Percentiles rank a stretch among this genome's conserved stretches.
phyloP scores from a whole-genome alignment of 2,797 vertebrate genomes.

The Podarcis lilfordi region DNA sequence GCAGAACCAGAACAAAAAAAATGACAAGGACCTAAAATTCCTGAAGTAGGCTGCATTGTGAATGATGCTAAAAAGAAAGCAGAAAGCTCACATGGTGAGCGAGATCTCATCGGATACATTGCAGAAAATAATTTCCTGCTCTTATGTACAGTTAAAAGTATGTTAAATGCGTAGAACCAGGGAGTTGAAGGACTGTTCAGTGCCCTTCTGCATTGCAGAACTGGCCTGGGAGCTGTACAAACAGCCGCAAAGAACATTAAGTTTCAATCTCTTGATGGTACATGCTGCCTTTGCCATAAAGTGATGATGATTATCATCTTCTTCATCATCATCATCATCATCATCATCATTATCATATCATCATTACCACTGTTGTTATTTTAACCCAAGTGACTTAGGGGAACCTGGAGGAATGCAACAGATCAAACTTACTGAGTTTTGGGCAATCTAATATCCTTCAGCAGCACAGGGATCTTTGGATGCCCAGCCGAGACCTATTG shows the following conservation, averaged over 20 bases:
- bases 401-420: background rate
- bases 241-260: background rate
- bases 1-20: constrained; percentile 8
- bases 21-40: constrained; percentile 18
- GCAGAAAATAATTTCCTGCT: background rate
- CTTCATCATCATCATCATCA: too few relatives aligned
- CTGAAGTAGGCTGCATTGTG: background rate
- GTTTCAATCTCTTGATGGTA: background rate
- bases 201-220: background rate
- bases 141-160: background rate
- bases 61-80: constrained; percentile 25
- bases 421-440: background rate
- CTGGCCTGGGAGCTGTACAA: background rate
- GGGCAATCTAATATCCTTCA: background rate
- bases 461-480: background rate
- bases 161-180: background rate
- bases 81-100: constrained; percentile 14
- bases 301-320: too few relatives aligned
- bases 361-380: background rate
- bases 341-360: too few relatives aligned
- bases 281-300: too few relatives aligned
- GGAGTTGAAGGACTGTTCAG: background rate
- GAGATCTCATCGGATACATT: background rate
- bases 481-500: background rate
- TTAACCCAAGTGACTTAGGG: background rate